A percentile compares a stretch with the other conserved stretches of the same genome.
These are phyloP conservation scores for Drosophila tsacasi DNA, from an alignment of 1,140 invertebrate genomes.

Conservation along the genomic window DNA sequence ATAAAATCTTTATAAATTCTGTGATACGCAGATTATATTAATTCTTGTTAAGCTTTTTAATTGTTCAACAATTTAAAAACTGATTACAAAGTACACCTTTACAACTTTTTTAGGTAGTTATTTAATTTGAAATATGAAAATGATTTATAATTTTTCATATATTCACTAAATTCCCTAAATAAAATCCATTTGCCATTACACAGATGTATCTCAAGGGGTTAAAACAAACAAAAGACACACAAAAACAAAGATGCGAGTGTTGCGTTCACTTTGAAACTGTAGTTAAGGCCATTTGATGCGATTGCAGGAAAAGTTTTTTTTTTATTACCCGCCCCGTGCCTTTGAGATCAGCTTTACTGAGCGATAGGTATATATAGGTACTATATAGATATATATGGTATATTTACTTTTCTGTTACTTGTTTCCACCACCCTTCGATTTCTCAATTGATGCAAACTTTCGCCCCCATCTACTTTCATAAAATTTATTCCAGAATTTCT, in stretches of 20 bases:
- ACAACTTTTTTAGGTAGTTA: too few relatives aligned
- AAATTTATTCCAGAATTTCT: slow-evolving; percentile 38
- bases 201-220: not conserved
- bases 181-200: not conserved
- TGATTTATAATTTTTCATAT: not conserved
- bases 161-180: too few relatives aligned
- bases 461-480: slow-evolving; percentile 12
- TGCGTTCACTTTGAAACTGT: slow-evolving; percentile 14
- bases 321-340: not conserved
- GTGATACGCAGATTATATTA: not conserved
- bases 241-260: not conserved
- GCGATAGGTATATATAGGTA: not conserved
- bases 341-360: not conserved
- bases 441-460: slow-evolving; percentile 23
- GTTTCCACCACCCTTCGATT: slow-evolving; percentile 9
- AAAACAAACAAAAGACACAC: not conserved
- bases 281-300: slow-evolving; percentile 15
- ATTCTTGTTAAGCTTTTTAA: not conserved
- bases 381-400: not conserved
- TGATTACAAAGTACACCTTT: not conserved
- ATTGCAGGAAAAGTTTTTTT: slow-evolving; percentile 15
- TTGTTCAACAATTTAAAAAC: not conserved
- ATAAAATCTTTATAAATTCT: not conserved
- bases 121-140: too few relatives aligned
- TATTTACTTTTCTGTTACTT: not conserved